These are phyloP conservation scores for Sula dactylatra DNA, from an alignment of 2,113 vertebrate species.

Conservation along the genomic window DNA sequence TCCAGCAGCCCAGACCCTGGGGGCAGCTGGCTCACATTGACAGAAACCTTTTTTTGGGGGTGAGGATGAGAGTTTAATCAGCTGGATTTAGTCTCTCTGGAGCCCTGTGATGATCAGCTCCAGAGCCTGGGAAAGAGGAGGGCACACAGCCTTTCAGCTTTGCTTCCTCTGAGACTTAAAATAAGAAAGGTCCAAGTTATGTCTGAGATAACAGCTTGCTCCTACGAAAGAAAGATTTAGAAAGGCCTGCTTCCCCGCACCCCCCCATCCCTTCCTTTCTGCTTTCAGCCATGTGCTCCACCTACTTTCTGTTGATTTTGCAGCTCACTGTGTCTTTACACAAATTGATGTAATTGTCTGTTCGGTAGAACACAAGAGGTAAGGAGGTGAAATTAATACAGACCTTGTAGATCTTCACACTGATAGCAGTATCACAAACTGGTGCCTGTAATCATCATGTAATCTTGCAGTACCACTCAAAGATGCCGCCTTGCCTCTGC, in stretches of 20 bases:
- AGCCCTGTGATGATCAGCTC: neutral
- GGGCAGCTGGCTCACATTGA: neutral
- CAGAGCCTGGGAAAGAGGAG: neutral
- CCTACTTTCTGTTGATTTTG: neutral
- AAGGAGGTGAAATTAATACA: neutral
- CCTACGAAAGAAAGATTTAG: neutral
- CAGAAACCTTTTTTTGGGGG: neutral
- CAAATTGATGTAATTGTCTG: neutral
- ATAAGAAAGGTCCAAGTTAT: neutral
- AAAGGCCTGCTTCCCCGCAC: neutral
- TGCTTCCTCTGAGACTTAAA: neutral
- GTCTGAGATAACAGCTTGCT: neutral
- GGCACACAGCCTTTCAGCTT: neutral
- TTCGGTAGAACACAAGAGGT: neutral
- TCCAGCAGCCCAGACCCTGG: neutral
- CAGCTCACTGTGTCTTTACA: neutral
- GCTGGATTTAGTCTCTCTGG: neutral
- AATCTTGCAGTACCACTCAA: neutral
- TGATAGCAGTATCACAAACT: neutral
- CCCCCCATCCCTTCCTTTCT: rapidly evolving
- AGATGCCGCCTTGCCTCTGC: neutral
- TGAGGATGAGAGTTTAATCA: neutral
- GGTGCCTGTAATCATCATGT: neutral
- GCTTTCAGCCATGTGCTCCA: neutral
- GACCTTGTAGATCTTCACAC: neutral